Evolutionary conservation across 1,140 invertebrate genomes (phyloP).

Genomic region (Penaeus chinensis): DNA sequence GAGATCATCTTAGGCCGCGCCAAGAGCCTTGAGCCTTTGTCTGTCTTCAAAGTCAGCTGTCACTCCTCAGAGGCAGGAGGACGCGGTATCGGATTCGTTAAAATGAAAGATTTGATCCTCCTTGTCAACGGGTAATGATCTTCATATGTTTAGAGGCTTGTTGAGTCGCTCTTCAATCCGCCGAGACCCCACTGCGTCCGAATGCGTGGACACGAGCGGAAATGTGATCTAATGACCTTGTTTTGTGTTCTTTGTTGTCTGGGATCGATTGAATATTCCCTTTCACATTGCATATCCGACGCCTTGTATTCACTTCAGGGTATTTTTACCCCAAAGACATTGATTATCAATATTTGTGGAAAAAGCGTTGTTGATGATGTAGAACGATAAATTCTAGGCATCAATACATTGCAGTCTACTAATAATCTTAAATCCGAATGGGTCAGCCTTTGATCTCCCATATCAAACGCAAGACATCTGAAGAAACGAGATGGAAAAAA

Average conservation of each 20-base stretch:
- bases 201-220: slow-evolving; percentile 1
- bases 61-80: slow-evolving; percentile 28
- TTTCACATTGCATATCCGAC: too few species aligned
- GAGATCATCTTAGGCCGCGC: slow-evolving; percentile 30
- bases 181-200: slow-evolving; percentile 13
- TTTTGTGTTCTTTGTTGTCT: background rate
- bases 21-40: slow-evolving; percentile 38
- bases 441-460: background rate
- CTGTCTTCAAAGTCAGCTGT: slow-evolving; percentile 34
- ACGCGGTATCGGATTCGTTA: slow-evolving; percentile 52
- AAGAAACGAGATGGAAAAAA: slow-evolving; percentile 1
- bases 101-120: slow-evolving; percentile 52
- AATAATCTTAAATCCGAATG: background rate
- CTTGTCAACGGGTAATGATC: slow-evolving; percentile 49
- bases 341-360: too few species aligned
- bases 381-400: too few species aligned
- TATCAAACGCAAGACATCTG: slow-evolving; percentile 1
- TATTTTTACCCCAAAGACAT: too few species aligned
- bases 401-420: background rate
- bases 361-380: too few species aligned
- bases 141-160: slow-evolving; percentile 31
- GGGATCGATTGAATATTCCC: background rate
- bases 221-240: background rate
- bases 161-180: slow-evolving; percentile 20
- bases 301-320: too few species aligned